Evolutionary conservation across 1,140 invertebrate species (phyloP).

Genomic region (Telenomus remus): DNA sequence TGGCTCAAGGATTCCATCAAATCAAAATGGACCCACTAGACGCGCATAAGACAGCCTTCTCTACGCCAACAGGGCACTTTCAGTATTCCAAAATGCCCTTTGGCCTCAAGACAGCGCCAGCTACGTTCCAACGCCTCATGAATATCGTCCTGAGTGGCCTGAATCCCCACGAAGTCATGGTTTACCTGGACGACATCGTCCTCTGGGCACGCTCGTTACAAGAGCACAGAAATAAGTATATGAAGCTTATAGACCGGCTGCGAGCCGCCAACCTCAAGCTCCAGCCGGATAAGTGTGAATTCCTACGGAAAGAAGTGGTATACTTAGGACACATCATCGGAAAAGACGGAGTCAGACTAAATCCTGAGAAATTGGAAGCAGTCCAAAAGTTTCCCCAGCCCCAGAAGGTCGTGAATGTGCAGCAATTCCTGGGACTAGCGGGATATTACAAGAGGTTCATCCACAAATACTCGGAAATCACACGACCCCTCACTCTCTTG

Average conservation of each 20-base stretch:
- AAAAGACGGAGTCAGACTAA: constrained; percentile 52
- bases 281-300: constrained; percentile 18
- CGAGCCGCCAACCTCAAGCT: neutral
- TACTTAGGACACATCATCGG: constrained; percentile 58
- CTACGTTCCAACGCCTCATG: constrained; percentile 58
- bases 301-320: constrained; percentile 35
- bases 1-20: neutral
- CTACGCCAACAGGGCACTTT: constrained; percentile 15
- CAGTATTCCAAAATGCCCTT: constrained; percentile 60
- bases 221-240: constrained; percentile 12
- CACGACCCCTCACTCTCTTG: constrained; percentile 47
- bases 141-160: constrained; percentile 57
- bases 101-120: constrained; percentile 54
- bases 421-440: constrained; percentile 49
- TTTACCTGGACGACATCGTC: constrained; percentile 73
- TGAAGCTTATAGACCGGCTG: constrained; percentile 3
- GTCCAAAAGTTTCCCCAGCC: constrained; percentile 19
- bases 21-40: too few relatives aligned
- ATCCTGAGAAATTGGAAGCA: constrained; percentile 33
- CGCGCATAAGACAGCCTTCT: constrained; percentile 27
- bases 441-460: constrained; percentile 41
- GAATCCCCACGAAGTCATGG: constrained; percentile 4
- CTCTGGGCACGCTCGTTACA: constrained; percentile 32
- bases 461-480: constrained; percentile 56
- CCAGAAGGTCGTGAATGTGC: constrained; percentile 34